Percentiles rank a stretch among this genome's conserved stretches.
These are phyloP conservation scores for Netelia melanura DNA, from an alignment of 2,888 invertebrate species.

Conservation along the genomic window DNA sequence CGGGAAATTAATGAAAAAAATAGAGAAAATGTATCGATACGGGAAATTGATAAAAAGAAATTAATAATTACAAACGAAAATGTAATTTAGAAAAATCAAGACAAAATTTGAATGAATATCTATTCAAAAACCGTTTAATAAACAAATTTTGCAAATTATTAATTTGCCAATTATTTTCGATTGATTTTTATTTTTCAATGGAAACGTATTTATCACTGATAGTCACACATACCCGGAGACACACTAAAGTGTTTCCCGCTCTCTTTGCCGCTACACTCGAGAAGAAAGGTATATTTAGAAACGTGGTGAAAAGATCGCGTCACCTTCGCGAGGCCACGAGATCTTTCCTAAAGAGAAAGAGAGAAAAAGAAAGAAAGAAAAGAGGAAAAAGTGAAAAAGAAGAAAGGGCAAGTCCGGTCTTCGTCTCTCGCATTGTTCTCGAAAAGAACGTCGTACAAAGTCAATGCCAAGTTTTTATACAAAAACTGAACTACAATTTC, in stretches of 20 bases:
- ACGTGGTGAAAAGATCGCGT: constrained; percentile 56
- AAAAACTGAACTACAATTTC: constrained; percentile 24
- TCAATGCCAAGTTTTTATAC: constrained; percentile 29
- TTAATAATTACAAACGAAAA: no score
- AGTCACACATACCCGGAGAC: not conserved
- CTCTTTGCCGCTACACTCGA: not conserved
- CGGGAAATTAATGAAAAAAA: no score
- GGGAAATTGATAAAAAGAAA: no score
- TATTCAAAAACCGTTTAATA: no score
- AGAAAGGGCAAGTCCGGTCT: constrained; percentile 1
- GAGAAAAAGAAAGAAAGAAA: constrained; percentile 12
- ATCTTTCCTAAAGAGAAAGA: constrained; percentile 8
- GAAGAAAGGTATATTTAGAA: constrained; percentile 54
- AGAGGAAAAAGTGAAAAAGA: constrained; percentile 11
- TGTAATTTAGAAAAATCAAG: no score
- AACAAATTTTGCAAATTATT: no score
- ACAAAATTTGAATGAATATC: no score
- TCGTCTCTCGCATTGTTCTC: constrained; percentile 28
- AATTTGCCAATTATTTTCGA: not conserved
- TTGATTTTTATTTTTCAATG: not conserved
- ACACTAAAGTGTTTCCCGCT: not conserved
- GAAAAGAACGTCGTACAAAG: constrained; percentile 25
- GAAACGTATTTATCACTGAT: not conserved
- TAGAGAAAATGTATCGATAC: no score
- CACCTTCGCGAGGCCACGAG: constrained; percentile 51